These are phyloP conservation scores for Ophonus ardosiacus DNA, from an alignment of 2,888 invertebrate genomes.

Conservation along the genomic window DNA sequence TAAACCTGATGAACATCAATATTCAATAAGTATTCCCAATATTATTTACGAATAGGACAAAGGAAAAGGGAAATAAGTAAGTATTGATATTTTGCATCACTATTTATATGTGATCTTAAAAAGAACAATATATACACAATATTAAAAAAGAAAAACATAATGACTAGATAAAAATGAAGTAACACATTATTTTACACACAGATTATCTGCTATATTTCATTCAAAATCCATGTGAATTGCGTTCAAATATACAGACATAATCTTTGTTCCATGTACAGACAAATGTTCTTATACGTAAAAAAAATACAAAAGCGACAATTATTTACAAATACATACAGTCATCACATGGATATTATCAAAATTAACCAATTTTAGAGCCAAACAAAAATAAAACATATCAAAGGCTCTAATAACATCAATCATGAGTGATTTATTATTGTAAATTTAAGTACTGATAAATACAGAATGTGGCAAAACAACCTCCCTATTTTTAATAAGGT, in stretches of 20 bases:
- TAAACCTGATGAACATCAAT: too few relatives aligned
- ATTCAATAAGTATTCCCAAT: too few relatives aligned
- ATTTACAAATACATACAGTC: constrained; percentile 46
- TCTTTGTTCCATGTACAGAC: constrained; percentile 33
- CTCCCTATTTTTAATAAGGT: too few relatives aligned
- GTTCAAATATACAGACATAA: constrained; percentile 19
- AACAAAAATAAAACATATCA: neutral
- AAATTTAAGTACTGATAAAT: constrained; percentile 43
- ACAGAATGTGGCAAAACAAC: too few relatives aligned
- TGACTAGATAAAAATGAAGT: constrained; percentile 60
- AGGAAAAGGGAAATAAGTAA: neutral
- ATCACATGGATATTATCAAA: constrained; percentile 45
- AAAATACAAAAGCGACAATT: constrained; percentile 41
- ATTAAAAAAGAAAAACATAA: constrained; percentile 54
- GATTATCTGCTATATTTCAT: constrained; percentile 9
- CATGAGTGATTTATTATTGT: constrained; percentile 13
- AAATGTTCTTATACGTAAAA: constrained; percentile 24
- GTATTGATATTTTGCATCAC: constrained; percentile 41
- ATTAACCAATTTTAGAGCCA: constrained; percentile 39
- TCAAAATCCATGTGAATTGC: constrained; percentile 36
- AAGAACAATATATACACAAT: constrained; percentile 60
- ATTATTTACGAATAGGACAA: too few relatives aligned
- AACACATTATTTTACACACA: constrained; percentile 51
- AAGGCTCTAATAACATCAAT: constrained; percentile 39
- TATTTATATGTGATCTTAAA: constrained; percentile 56